Percentiles rank a stretch among this genome's conserved stretches.
Conservation (phyloP, 2,888 invertebrate species). For the Venusia cambrica region DNA sequence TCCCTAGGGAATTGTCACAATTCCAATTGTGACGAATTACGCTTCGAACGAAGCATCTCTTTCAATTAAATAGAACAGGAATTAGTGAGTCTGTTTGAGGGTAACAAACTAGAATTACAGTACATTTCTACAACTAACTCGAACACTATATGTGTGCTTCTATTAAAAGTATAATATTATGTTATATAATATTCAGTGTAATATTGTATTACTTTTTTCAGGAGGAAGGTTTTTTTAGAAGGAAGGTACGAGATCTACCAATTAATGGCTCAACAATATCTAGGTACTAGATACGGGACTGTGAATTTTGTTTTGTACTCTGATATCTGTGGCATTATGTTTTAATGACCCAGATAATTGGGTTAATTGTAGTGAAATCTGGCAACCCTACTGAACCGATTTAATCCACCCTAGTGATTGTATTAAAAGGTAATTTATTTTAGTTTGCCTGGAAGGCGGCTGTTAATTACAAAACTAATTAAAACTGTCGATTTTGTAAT, state of each 20-base stretch:
- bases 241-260: too few relatives aligned
- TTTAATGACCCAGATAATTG: conserved; percentile 10
- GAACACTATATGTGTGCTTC: too few relatives aligned
- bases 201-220: too few relatives aligned
- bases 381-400: conserved; percentile 34
- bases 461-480: conserved; percentile 78
- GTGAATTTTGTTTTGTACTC: too few relatives aligned
- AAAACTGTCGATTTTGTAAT: conserved; percentile 76
- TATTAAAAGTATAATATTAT: too few relatives aligned
- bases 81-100: conserved; percentile 30
- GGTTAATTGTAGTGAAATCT: conserved; percentile 14
- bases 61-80: conserved; percentile 59
- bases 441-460: conserved; percentile 62
- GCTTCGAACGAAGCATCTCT: conserved; percentile 50
- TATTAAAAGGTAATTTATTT: conserved; percentile 77
- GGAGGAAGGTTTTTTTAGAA: too few relatives aligned
- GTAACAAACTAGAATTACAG: conserved; percentile 21
- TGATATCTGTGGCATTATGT: too few relatives aligned
- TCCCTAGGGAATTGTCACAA: conserved; percentile 73
- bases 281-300: too few relatives aligned
- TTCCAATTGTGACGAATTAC: conserved; percentile 78
- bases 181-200: too few relatives aligned
- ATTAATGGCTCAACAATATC: too few relatives aligned
- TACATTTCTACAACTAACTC: conserved; percentile 7
- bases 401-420: conserved; percentile 61